Conservation (phyloP, 2,113 vertebrate species). For the Ictalurus furcatus region DNA sequence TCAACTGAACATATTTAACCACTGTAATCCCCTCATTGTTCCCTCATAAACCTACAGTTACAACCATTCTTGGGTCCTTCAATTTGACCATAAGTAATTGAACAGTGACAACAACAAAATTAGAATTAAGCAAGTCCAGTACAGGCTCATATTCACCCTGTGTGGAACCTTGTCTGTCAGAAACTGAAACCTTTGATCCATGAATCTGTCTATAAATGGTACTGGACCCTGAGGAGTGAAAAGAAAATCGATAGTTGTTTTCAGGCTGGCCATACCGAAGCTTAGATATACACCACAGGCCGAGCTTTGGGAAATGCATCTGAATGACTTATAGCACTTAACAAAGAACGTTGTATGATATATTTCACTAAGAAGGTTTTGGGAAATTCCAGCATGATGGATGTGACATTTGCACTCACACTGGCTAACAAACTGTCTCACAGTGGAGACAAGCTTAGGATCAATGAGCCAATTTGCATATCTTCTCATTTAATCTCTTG, state of each 20-base stretch:
- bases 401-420: not conserved
- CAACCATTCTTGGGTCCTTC: not conserved
- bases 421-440: not conserved
- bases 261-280: not conserved
- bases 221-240: conserved; percentile 7
- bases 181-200: conserved; percentile 16
- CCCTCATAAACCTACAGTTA: not conserved
- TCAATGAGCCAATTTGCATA: not conserved
- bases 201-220: conserved; percentile 19
- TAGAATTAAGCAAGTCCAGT: not conserved
- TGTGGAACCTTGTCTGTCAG: conserved; percentile 13
- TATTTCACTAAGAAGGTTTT: not conserved
- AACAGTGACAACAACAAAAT: conserved; percentile 7
- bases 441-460: not conserved
- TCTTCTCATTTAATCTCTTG: not conserved
- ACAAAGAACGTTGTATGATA: not conserved
- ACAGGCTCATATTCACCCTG: not conserved
- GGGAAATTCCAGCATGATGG: not conserved
- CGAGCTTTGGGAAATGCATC: conserved; percentile 4
- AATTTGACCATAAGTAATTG: not conserved
- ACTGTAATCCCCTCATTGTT: not conserved
- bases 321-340: not conserved
- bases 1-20: not conserved
- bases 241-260: conserved; percentile 25
- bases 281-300: conserved; percentile 11